These are phyloP conservation scores for Anarrhichthys ocellatus DNA, from an alignment of 2,113 vertebrate genomes.

Conservation along the genomic window DNA sequence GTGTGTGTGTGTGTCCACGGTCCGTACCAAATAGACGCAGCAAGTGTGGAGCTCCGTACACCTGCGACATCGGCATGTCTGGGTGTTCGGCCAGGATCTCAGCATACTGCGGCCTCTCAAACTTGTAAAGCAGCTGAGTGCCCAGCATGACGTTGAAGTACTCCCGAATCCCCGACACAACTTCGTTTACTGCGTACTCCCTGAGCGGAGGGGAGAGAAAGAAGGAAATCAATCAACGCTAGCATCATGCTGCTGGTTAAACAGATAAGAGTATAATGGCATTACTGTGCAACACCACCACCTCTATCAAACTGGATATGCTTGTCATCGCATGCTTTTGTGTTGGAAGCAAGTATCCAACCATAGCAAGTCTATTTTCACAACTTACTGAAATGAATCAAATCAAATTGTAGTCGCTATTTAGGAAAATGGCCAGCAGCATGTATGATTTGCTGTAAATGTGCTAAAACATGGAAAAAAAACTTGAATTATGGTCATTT, in stretches of 20 bases:
- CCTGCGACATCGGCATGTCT: slow-evolving; percentile 94
- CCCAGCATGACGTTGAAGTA: slow-evolving; percentile 99
- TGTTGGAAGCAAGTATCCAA: neutral
- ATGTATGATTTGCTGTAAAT: neutral
- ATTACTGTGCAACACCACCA: too few relatives aligned
- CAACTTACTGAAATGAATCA: neutral
- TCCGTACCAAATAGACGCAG: slow-evolving; percentile 91
- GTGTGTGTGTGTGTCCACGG: neutral
- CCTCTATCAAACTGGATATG: too few relatives aligned
- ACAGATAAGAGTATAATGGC: neutral
- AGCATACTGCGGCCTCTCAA: slow-evolving; percentile 96
- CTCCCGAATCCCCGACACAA: slow-evolving; percentile 95
- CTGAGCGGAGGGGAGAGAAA: slow-evolving; percentile 64
- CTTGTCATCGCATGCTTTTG: neutral
- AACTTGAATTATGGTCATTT: neutral
- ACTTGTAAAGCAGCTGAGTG: slow-evolving; percentile 97
- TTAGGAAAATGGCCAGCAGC: neutral
- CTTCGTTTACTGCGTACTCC: slow-evolving; percentile 96
- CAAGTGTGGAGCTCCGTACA: slow-evolving; percentile 95
- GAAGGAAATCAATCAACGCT: neutral
- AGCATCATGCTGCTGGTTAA: neutral
- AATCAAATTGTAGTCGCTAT: neutral
- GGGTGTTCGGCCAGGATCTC: slow-evolving; percentile 93
- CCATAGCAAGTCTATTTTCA: neutral
- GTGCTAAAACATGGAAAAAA: neutral